Percentiles rank a stretch among this genome's conserved stretches.
These are phyloP conservation scores for Callinectes sapidus DNA, from an alignment of 2,888 invertebrate genomes.

Conservation along the genomic window DNA sequence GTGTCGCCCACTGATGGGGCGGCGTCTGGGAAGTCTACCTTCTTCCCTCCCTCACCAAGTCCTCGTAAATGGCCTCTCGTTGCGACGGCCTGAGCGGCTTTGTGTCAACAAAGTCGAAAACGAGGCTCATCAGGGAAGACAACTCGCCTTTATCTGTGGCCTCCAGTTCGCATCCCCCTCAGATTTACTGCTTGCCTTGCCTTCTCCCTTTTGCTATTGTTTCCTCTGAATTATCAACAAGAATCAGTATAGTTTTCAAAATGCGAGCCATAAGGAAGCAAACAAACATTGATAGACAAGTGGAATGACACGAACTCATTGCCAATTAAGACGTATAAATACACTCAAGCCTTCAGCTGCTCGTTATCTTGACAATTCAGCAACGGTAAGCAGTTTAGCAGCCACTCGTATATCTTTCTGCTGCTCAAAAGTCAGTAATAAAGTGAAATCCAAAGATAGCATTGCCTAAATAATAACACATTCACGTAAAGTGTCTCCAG, in stretches of 20 bases:
- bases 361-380: neutral
- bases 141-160: neutral
- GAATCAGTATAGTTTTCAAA: neutral
- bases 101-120: slow-evolving; percentile 23
- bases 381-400: neutral
- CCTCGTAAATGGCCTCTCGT: slow-evolving; percentile 12
- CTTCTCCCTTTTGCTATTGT: neutral
- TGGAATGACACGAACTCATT: neutral
- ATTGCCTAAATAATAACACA: neutral
- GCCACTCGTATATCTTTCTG: neutral
- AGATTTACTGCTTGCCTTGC: neutral
- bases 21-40: neutral
- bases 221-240: neutral
- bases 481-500: no score
- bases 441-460: neutral
- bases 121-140: slow-evolving; percentile 17
- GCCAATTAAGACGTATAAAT: neutral
- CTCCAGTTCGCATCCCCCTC: neutral
- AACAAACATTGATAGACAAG: neutral
- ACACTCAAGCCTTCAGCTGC: neutral
- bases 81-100: slow-evolving; percentile 25
- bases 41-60: neutral
- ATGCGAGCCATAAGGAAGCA: neutral
- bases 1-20: neutral
- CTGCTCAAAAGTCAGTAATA: neutral